A percentile compares a stretch with the other conserved stretches of the same genome.
These are phyloP conservation scores for Mormyrops boulengeri DNA, from an alignment of 2,797 vertebrate species.

Conservation along the genomic window DNA sequence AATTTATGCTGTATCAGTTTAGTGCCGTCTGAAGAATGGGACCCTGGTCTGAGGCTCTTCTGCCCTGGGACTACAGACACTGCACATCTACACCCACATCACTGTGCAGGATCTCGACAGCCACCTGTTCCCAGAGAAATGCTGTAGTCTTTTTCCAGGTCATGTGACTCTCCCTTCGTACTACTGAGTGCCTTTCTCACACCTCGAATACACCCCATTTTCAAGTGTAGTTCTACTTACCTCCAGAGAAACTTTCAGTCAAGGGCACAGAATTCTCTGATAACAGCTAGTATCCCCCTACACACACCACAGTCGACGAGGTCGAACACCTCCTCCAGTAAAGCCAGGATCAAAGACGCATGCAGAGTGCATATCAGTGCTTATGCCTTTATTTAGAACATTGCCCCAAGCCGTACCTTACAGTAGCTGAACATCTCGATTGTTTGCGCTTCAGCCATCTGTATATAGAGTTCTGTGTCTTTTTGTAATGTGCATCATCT, in stretches of 20 bases:
- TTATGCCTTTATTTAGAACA: neutral
- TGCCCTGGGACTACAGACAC: neutral
- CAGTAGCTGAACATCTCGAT: neutral
- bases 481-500: neutral
- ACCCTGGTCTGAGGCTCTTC: neutral
- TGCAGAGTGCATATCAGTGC: neutral
- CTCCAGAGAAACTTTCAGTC: neutral
- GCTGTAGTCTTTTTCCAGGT: neutral
- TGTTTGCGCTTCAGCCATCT: neutral
- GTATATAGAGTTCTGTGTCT: neutral
- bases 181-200: neutral
- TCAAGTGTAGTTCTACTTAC: neutral
- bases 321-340: neutral
- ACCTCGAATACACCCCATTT: neutral
- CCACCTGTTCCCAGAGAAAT: neutral
- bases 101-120: neutral
- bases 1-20: neutral
- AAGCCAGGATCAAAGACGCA: neutral
- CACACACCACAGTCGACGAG: neutral
- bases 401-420: neutral
- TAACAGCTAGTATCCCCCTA: neutral
- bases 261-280: neutral
- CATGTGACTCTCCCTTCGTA: neutral
- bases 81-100: neutral
- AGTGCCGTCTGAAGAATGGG: neutral